A percentile compares a stretch with the other conserved stretches of the same genome.
phyloP scores from a whole-genome alignment of 1,140 invertebrate genomes.

The Drosophila miranda region DNA sequence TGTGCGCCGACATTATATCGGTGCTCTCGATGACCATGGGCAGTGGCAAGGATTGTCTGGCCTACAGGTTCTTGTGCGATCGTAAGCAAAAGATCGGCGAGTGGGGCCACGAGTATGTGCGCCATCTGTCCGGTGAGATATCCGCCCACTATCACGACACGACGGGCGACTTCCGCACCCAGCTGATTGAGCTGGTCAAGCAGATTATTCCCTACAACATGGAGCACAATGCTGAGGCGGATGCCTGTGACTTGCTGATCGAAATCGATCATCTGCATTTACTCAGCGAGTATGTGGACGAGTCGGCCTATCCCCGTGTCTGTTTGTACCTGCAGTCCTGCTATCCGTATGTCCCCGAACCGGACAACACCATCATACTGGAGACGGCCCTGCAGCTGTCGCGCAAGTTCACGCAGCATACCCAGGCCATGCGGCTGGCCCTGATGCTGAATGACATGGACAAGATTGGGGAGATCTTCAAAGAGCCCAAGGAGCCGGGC shows the following conservation, averaged over 20 bases:
- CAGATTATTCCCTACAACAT: conserved; percentile 99
- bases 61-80: conserved; percentile 92
- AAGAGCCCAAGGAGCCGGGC: conserved; percentile 74
- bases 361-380: conserved; percentile 95
- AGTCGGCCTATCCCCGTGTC: conserved; percentile 95
- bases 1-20: conserved; percentile 98
- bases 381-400: conserved; percentile 94
- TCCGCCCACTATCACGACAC: conserved; percentile 94
- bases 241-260: conserved; percentile 99
- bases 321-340: conserved; percentile 97
- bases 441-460: conserved; percentile 95
- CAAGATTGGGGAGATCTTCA: conserved; percentile 75
- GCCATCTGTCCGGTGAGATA: conserved; percentile 95
- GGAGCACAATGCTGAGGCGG: conserved; percentile 99
- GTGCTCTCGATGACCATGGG: conserved; percentile 99
- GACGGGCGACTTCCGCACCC: conserved; percentile 84
- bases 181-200: conserved; percentile 89
- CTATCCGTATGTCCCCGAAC: conserved; percentile 98
- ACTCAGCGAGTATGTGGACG: conserved; percentile 95
- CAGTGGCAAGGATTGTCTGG: conserved; percentile 91
- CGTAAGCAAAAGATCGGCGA: conserved; percentile 93
- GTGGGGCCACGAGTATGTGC: conserved; percentile 99
- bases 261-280: conserved; percentile 97
- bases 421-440: conserved; percentile 95
- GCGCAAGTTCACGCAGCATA: conserved; percentile 95